Conservation (phyloP, 2,888 invertebrate species). For the Campoplex capitator region DNA sequence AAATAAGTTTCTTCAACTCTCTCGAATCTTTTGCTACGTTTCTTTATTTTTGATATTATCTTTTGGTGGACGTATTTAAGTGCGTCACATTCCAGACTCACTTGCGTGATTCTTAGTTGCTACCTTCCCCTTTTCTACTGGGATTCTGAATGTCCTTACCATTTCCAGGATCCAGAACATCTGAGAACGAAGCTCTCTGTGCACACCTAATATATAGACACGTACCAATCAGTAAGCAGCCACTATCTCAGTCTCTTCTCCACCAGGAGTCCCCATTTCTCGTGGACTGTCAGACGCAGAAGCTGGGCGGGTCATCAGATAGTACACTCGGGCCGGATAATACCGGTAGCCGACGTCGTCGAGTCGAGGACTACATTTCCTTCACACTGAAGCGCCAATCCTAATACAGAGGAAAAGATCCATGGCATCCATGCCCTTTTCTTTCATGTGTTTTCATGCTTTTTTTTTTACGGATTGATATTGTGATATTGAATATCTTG, state of each 20-base stretch:
- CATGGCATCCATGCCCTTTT: neutral
- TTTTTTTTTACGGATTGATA: neutral
- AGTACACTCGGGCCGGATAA: slow-evolving; percentile 79
- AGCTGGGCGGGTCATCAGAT: slow-evolving; percentile 83
- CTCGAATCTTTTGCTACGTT: slow-evolving; percentile 70
- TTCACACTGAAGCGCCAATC: neutral
- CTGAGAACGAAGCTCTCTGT: slow-evolving; percentile 39
- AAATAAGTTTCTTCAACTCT: slow-evolving; percentile 1
- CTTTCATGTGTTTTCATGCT: neutral
- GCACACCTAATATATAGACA: neutral
- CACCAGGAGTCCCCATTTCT: slow-evolving; percentile 82
- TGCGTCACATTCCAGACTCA: slow-evolving; percentile 60
- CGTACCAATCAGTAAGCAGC: neutral
- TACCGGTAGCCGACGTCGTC: slow-evolving; percentile 68
- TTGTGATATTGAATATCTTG: neutral
- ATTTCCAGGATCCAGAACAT: slow-evolving; percentile 69
- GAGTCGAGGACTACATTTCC: slow-evolving; percentile 41
- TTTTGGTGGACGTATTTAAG: slow-evolving; percentile 83
- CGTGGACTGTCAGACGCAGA: slow-evolving; percentile 83
- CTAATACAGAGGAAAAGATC: neutral
- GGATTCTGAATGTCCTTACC: slow-evolving; percentile 47
- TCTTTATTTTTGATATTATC: slow-evolving; percentile 80
- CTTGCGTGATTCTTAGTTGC: slow-evolving; percentile 37
- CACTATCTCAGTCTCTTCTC: slow-evolving; percentile 54
- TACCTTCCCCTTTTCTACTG: slow-evolving; percentile 57